These are phyloP conservation scores for Drosophila austrosaltans DNA, from an alignment of 2,888 invertebrate genomes.

Conservation along the genomic window DNA sequence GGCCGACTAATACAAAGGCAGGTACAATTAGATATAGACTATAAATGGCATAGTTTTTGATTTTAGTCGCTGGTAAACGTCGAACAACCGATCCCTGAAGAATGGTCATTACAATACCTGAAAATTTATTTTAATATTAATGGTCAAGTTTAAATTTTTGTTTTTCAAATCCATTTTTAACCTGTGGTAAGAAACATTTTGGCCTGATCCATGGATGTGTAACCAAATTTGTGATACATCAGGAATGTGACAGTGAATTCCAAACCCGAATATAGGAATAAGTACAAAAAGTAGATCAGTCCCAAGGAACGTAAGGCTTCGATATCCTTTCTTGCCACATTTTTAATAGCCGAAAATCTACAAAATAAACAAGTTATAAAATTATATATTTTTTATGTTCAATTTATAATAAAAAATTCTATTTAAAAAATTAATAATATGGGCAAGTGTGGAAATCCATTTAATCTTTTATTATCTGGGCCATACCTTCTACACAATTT, in stretches of 20 bases:
- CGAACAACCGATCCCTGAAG: slow-evolving; percentile 96
- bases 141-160: not conserved
- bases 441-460: slow-evolving; percentile 15
- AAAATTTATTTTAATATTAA: not conserved
- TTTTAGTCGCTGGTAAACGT: slow-evolving; percentile 89
- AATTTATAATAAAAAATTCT: not conserved
- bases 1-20: slow-evolving; percentile 92
- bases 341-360: slow-evolving; percentile 88
- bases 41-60: slow-evolving; percentile 88
- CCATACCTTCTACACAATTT: slow-evolving; percentile 9
- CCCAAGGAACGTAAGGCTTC: slow-evolving; percentile 88
- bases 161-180: slow-evolving; percentile 63
- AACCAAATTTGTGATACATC: slow-evolving; percentile 95
- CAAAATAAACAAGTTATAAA: not conserved
- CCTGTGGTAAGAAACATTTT: slow-evolving; percentile 98
- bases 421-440: not conserved
- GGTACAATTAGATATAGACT: slow-evolving; percentile 94
- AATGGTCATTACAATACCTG: slow-evolving; percentile 92
- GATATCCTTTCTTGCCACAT: slow-evolving; percentile 86
- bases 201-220: slow-evolving; percentile 97
- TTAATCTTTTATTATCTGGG: slow-evolving; percentile 1
- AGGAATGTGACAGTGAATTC: slow-evolving; percentile 99
- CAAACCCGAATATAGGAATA: slow-evolving; percentile 97
- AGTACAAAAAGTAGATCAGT: slow-evolving; percentile 93
- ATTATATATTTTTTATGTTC: not conserved